A percentile compares a stretch with the other conserved stretches of the same genome.
phyloP scores from a whole-genome alignment of 2,888 invertebrate species.

The Caenorhabditis sp. region DNA sequence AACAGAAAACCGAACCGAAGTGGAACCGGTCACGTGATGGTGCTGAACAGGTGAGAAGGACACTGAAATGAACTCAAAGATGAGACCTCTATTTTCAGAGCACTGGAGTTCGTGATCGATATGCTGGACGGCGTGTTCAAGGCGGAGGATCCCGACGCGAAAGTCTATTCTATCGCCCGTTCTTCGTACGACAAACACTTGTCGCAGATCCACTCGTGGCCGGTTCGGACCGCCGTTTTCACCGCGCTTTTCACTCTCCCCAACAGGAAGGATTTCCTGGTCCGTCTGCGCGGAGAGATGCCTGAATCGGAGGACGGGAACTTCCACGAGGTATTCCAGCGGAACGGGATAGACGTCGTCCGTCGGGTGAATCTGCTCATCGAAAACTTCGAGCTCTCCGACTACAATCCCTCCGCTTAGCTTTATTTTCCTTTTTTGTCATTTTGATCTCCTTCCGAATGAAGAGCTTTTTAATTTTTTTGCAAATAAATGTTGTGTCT shows the following conservation, averaged over 20 bases:
- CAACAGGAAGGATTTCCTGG: conserved; percentile 25
- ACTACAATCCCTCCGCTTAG: conserved; percentile 48
- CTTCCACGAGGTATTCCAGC: conserved; percentile 28
- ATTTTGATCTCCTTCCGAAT: neutral
- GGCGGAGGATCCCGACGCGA: neutral
- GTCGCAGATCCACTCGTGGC: conserved; percentile 32
- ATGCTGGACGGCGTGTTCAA: conserved; percentile 40
- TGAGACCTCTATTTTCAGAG: conserved; percentile 13
- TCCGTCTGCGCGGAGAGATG: conserved; percentile 27
- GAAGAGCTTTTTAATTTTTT: conserved; percentile 2
- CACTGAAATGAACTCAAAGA: neutral
- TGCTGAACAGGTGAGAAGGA: conserved; percentile 36
- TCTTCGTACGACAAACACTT: conserved; percentile 32
- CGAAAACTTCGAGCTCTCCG: conserved; percentile 20
- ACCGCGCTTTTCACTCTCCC: conserved; percentile 41
- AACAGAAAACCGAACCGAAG: conserved; percentile 48
- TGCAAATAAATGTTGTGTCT: neutral
- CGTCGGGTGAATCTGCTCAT: conserved; percentile 25
- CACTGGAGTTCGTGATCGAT: conserved; percentile 44
- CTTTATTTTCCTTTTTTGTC: conserved; percentile 1
- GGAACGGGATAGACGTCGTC: conserved; percentile 34
- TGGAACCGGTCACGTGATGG: conserved; percentile 47
- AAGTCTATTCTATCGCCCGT: conserved; percentile 27
- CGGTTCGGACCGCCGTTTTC: conserved; percentile 4
- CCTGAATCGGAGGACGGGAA: conserved; percentile 22